These are phyloP conservation scores for Epistrophe eligans DNA, from an alignment of 2,888 invertebrate species.

Conservation along the genomic window DNA sequence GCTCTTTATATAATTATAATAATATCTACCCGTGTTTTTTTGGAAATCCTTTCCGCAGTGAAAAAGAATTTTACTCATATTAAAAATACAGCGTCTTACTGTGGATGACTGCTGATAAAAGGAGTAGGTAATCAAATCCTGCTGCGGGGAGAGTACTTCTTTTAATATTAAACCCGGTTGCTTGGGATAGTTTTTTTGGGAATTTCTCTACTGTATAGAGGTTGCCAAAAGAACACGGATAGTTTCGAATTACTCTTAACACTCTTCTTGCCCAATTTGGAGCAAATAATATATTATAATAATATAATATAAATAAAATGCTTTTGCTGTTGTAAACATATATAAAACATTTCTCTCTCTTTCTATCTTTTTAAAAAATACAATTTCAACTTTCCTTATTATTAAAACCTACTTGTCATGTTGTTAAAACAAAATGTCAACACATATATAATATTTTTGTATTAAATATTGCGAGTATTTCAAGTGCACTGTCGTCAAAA, in stretches of 20 bases:
- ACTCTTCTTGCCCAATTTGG: not conserved
- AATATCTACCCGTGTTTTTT: too few relatives aligned
- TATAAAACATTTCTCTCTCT: not conserved
- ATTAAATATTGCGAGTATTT: conserved; percentile 30
- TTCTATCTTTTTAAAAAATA: conserved; percentile 15
- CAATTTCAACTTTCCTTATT: conserved; percentile 8
- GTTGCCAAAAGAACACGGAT: too few relatives aligned
- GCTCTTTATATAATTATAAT: conserved; percentile 25
- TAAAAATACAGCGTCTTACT: too few relatives aligned
- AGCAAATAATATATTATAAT: conserved; percentile 10
- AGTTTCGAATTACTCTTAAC: conserved; percentile 1
- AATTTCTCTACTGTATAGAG: too few relatives aligned
- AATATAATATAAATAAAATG: conserved; percentile 14
- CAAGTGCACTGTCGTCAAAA: conserved; percentile 63
- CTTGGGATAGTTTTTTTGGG: too few relatives aligned
- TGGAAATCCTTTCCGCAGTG: too few relatives aligned
- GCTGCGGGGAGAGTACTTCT: too few relatives aligned
- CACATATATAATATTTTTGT: conserved; percentile 18
- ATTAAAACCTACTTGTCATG: conserved; percentile 54
- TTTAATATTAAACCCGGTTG: too few relatives aligned
- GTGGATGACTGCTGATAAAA: too few relatives aligned
- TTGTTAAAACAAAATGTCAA: conserved; percentile 49
- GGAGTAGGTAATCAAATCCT: too few relatives aligned
- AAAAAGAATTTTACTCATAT: too few relatives aligned
- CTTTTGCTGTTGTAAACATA: conserved; percentile 68